Evolutionary conservation across 2,113 vertebrate species (phyloP).

Genomic region (Xiphophorus hellerii): DNA sequence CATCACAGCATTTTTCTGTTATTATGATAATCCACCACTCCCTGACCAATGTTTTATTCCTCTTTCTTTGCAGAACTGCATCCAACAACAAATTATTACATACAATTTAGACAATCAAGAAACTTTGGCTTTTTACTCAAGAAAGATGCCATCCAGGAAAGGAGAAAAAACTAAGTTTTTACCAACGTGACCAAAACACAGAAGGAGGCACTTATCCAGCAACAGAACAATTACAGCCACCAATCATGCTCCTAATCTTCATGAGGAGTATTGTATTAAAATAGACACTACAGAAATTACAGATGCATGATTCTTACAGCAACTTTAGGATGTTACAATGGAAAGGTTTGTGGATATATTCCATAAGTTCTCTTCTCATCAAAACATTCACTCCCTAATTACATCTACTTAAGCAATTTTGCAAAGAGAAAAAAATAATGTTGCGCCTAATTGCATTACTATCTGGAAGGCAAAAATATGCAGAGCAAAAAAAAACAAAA

Average conservation of each 20-base stretch:
- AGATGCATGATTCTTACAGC: constrained; percentile 36
- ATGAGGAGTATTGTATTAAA: constrained; percentile 6
- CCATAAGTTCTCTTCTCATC: constrained; percentile 67
- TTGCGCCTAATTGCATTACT: constrained; percentile 81
- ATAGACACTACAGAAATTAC: constrained; percentile 22
- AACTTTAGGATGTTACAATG: constrained; percentile 26
- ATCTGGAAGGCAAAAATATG: constrained; percentile 81
- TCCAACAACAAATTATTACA: background rate
- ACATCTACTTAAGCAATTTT: constrained; percentile 80
- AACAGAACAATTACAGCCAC: constrained; percentile 2
- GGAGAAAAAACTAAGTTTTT: background rate
- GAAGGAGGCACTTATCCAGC: background rate
- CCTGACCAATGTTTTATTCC: background rate
- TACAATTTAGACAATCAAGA: too few species aligned
- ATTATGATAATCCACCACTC: background rate
- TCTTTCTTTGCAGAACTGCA: background rate
- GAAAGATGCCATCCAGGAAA: background rate
- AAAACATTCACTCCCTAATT: constrained; percentile 77
- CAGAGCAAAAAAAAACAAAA: constrained; percentile 70
- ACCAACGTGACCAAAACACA: background rate
- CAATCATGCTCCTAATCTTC: background rate
- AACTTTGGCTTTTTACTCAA: background rate
- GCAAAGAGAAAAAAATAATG: constrained; percentile 52
- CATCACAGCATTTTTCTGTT: background rate
- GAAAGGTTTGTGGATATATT: constrained; percentile 62